Base-by-base conservation (phyloP, 2,113 vertebrate genomes). In the Formicarius rufipectus region DNA sequence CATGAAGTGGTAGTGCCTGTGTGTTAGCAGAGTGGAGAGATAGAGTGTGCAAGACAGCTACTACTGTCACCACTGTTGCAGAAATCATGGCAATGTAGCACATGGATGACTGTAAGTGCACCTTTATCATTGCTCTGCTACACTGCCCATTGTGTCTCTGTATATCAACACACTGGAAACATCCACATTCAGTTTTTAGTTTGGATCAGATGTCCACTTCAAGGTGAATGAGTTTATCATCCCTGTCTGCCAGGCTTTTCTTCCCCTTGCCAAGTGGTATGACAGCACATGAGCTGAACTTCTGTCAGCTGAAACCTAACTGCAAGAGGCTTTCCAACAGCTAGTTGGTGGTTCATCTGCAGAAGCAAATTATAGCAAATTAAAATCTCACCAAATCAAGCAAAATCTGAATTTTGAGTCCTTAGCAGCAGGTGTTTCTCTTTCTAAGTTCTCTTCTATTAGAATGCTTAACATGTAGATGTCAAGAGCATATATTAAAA, bases 61-160 rank as follows among this genome's bases (percentile, higher is more conserved):
- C 50, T 52, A 28, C 50, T 15, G 25, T 52, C 50, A 52, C 50
- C 50, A 52, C 28, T 15, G 14, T 25, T 52, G 50, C 25, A 52
- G 50, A 28, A 16, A 27, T 27, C 25, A 27, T 52, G 50, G 50
- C 24, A 44, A 30, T 14, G 23, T 27, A n/a, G 42, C 27, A 16
- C 3, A 0, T 2, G 24, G 33, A 40, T 58, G n/a, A 44, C 23
- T 25, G 1, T 35, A 64, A 49, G 31, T 44, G 49, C 30, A 66
- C 8, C 18, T 5, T 44, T 74, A n/a, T 35, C 33, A 4, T 72
- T 23, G 37, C 66, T 73, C 33, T 64, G 8, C 59, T 73, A 6
- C 24, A 10, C 12, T 33, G 24, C 35, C 24, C 0, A 0, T 42
- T 55, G 40, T 68, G 25, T 52, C 37, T 69, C 33, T 80, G 10